Evolutionary conservation across 1,140 invertebrate genomes (phyloP), one percentile per base, ranked within the genome.

Genomic region (Cyclargus thomasi): DNA sequence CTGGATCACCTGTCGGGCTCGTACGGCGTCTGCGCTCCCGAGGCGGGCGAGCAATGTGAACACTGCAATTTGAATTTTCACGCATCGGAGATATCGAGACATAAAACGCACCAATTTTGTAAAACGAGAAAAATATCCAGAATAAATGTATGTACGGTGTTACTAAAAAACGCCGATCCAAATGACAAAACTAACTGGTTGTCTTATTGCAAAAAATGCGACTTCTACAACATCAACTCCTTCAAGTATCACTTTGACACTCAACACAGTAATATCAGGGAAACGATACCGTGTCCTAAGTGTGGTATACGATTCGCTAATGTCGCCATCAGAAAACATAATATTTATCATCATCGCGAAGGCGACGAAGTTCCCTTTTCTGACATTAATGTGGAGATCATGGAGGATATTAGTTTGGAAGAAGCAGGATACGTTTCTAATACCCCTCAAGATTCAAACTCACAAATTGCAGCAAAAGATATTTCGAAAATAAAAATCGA

Each of bases 191-290:
- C 47, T 4, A 67, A 35, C 11, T 72, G 57, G 21, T 10, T 72
- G 5, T 70, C 63, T n/a, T 59, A n/a, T 5, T 72, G 71, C 23
- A 64, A 62, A n/a, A 35, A 67, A 39, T 72, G 71, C 21, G 57
- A 65, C 8, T 5, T 65, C 0, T 67, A 70, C 57, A 65, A 65
- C 21, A 20, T 63, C n/a, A 55, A 55, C 6, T 36, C 65, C n/a
- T 64, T 59, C 23, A 63, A 62, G 8, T 17, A 63, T 10, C 71
- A 72, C 53, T 8, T 70, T 0, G 68, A 70, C 10, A 23, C 11
- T 7, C 21, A 62, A 14, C 71, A 72, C 6, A 22, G 18, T 0
- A 6, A 29, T 8, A 7, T 6, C 2, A 16, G 7, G 29, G 35
- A 29, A n/a, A 23, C 11, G 16, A 14, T 29, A 0, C 20, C 53